Percentiles rank a stretch among this genome's conserved stretches.
Evolutionary conservation across 2,797 vertebrate species (phyloP).

Genomic region (Phoebastria nigripes): DNA sequence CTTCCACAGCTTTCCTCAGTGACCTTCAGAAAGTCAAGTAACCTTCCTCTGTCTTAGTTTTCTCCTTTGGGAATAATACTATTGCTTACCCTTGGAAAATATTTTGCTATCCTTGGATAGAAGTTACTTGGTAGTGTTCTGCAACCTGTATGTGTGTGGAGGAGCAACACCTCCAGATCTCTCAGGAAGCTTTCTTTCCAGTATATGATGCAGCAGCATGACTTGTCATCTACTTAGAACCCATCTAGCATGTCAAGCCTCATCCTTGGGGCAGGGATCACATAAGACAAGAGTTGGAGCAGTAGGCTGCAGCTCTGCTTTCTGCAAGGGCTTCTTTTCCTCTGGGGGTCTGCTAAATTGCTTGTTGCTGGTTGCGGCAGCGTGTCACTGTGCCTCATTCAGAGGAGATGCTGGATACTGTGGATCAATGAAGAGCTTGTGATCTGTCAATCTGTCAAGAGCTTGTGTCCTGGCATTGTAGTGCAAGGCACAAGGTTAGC

Average conservation of each 20-base stretch:
- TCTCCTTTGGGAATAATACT: neutral
- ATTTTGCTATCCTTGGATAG: neutral
- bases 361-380: fast-evolving
- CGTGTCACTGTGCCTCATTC: neutral
- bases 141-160: neutral
- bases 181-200: neutral
- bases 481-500: neutral
- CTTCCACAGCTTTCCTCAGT: neutral
- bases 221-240: neutral
- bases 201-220: neutral
- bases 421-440: neutral
- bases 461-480: neutral
- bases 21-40: neutral
- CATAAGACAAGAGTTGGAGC: neutral
- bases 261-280: neutral
- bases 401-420: neutral
- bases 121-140: neutral
- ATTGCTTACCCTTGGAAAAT: neutral
- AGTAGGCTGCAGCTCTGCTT: neutral
- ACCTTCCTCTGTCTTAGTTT: neutral
- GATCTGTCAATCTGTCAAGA: neutral
- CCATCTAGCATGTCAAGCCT: neutral
- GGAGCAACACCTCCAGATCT: neutral
- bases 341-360: neutral
- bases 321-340: neutral